phyloP scores from a whole-genome alignment of 2,797 vertebrate species.

The Mormyrops boulengeri region DNA sequence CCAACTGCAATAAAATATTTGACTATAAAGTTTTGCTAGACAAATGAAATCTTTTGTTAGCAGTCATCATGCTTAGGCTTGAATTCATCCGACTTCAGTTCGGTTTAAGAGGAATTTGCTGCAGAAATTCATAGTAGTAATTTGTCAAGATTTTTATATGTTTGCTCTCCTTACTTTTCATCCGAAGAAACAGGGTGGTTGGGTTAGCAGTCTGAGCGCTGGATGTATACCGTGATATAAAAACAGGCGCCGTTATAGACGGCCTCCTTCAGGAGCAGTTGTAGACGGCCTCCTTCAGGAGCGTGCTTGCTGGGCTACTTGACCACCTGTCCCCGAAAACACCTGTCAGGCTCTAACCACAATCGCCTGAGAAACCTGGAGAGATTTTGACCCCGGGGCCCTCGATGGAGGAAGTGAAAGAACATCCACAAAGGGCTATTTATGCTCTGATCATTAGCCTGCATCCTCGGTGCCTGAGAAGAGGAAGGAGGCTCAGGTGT shows the following conservation, averaged over 20 bases:
- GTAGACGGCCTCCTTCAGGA: background rate
- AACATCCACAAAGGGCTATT: background rate
- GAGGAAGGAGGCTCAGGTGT: conserved; percentile 15
- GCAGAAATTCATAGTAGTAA: background rate
- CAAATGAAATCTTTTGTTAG: background rate
- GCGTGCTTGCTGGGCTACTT: background rate
- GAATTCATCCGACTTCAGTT: background rate
- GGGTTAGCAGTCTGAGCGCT: background rate
- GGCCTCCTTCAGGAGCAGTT: background rate
- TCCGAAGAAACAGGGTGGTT: background rate
- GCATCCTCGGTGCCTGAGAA: background rate
- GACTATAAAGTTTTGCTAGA: background rate
- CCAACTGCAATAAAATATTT: background rate
- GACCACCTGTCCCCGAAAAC: background rate
- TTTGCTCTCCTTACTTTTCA: background rate
- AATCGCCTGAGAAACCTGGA: background rate
- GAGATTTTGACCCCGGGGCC: background rate
- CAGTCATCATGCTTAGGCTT: background rate
- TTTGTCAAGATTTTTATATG: background rate
- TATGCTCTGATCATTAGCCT: background rate
- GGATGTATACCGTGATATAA: background rate
- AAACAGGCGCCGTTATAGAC: background rate
- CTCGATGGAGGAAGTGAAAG: conserved; percentile 15
- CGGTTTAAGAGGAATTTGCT: background rate
- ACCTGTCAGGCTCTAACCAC: background rate